A percentile compares a stretch with the other conserved stretches of the same genome.
These are phyloP conservation scores for Lates japonicus DNA, from an alignment of 2,797 vertebrate genomes.

Conservation along the genomic window DNA sequence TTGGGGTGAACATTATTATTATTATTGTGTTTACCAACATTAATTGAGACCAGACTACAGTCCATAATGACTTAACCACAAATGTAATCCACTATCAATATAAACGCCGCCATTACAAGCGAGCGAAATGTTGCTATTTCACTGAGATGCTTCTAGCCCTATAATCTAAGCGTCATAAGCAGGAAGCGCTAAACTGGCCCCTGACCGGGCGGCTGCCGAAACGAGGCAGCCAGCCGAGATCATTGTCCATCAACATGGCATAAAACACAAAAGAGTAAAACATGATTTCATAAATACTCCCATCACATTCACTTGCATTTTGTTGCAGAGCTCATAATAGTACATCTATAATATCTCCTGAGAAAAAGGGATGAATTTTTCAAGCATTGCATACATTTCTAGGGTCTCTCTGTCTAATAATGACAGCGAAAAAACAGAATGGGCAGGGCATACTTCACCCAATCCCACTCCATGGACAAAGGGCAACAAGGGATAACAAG, in stretches of 20 bases:
- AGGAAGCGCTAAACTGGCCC: constrained; percentile 76
- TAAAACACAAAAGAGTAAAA: constrained; percentile 78
- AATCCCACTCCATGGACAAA: constrained; percentile 73
- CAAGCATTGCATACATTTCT: constrained; percentile 88
- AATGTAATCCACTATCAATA: constrained; percentile 70
- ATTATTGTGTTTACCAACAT: constrained; percentile 58
- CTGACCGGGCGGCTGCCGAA: constrained; percentile 51
- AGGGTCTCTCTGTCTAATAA: constrained; percentile 81
- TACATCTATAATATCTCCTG: constrained; percentile 87
- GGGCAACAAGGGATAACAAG: constrained; percentile 81
- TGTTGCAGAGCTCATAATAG: constrained; percentile 87
- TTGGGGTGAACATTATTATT: constrained; percentile 66
- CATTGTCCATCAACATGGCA: constrained; percentile 75
- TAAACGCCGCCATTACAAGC: constrained; percentile 66
- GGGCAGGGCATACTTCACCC: constrained; percentile 74
- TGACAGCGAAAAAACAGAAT: constrained; percentile 82
- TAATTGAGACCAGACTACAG: constrained; percentile 69
- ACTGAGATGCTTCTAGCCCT: constrained; percentile 81
- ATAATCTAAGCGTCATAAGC: constrained; percentile 77
- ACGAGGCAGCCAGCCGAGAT: constrained; percentile 62
- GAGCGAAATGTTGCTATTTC: constrained; percentile 69
- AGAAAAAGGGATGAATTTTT: constrained; percentile 87
- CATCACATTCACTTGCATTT: constrained; percentile 87
- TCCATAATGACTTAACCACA: constrained; percentile 68
- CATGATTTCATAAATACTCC: constrained; percentile 81